Conservation (phyloP, 2,888 invertebrate genomes). For the Euproctis similis region DNA sequence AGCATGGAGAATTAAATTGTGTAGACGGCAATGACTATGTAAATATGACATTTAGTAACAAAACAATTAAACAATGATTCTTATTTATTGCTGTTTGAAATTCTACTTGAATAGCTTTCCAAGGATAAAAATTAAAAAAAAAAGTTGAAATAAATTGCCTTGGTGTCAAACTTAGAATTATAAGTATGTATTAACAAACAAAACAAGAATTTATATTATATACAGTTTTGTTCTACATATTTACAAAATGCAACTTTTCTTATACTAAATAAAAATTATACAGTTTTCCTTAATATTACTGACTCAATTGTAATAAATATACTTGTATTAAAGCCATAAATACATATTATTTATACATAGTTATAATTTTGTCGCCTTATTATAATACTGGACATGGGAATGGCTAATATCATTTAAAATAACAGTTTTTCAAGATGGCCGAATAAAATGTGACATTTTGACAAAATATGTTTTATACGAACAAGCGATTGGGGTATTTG, state of each 20-base stretch:
- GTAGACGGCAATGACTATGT: no score
- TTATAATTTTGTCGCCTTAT: slow-evolving; percentile 20
- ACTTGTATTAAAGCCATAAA: slow-evolving; percentile 38
- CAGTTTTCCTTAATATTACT: slow-evolving; percentile 58
- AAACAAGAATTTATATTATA: slow-evolving; percentile 12
- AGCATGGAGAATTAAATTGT: no score
- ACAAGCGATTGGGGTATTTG: no score
- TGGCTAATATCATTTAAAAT: slow-evolving; percentile 39
- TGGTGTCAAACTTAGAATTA: no score
- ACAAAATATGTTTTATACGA: no score
- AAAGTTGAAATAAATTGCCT: slow-evolving; percentile 9
- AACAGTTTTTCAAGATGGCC: slow-evolving; percentile 1
- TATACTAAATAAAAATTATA: slow-evolving; percentile 28
- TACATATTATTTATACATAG: slow-evolving; percentile 31
- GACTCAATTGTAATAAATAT: slow-evolving; percentile 53
- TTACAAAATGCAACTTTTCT: slow-evolving; percentile 37
- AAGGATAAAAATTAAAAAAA: no score
- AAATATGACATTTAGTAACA: no score
- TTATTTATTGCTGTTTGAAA: no score
- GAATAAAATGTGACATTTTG: no score
- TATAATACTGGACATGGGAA: slow-evolving; percentile 59
- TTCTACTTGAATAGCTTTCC: no score
- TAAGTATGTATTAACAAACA: slow-evolving; percentile 13
- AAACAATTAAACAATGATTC: no score
- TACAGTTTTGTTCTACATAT: slow-evolving; percentile 25